A percentile compares a stretch with the other conserved stretches of the same genome.
phyloP scores from a whole-genome alignment of 2,888 invertebrate genomes.

The Magallana nippona region DNA sequence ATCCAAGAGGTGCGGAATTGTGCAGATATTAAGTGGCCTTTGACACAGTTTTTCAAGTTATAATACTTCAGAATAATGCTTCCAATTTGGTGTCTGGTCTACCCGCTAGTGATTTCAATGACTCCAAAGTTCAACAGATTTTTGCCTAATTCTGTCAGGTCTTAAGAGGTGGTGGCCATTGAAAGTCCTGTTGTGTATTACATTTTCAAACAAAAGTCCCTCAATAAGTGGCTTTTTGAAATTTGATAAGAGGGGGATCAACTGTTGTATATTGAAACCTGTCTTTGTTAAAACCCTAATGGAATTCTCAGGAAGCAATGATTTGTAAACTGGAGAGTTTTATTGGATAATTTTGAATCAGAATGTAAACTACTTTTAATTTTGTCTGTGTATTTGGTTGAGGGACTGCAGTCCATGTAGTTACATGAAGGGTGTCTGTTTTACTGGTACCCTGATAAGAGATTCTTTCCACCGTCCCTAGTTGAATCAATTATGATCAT shows the following conservation, averaged over 20 bases:
- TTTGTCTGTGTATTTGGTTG: not conserved
- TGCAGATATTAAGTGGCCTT: conserved; percentile 22
- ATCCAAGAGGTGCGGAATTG: not conserved
- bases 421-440: not conserved
- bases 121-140: not conserved
- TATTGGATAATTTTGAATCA: not conserved
- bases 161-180: not conserved
- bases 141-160: conserved; percentile 8
- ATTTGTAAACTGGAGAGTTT: not conserved
- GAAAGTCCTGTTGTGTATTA: not conserved
- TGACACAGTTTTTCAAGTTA: conserved; percentile 13
- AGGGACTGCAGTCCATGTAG: not conserved
- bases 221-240: not conserved
- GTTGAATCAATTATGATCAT: conserved; percentile 18
- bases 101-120: not conserved
- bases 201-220: conserved; percentile 25
- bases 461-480: not conserved
- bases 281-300: not conserved
- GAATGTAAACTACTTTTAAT: not conserved
- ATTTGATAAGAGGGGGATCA: conserved; percentile 2
- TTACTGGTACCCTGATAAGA: not conserved
- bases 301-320: not conserved
- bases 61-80: not conserved
- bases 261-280: not conserved
- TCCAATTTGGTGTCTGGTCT: conserved; percentile 11